These are phyloP conservation scores for Palythoa caribaeorum DNA, from an alignment of 92 coral and sea anemone species.

Conservation along the genomic window DNA sequence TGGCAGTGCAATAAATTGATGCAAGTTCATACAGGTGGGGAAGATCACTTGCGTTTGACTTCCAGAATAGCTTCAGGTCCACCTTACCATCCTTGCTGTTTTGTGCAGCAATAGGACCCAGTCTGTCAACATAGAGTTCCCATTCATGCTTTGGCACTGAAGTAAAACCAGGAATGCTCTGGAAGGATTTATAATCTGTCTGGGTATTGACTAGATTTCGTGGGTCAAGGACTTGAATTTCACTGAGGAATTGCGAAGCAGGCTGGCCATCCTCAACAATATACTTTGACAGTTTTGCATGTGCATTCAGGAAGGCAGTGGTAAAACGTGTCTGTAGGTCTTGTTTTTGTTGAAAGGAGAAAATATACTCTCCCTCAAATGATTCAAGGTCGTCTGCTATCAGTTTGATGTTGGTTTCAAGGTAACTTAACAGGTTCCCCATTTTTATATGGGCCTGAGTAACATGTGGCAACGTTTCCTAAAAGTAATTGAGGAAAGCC, in stretches of 20 bases:
- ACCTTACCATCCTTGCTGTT: conserved; percentile 51
- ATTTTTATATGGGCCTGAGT: conserved; percentile 30
- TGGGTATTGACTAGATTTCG: conserved; percentile 53
- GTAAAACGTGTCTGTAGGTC: not conserved
- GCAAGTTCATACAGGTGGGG: conserved; percentile 60
- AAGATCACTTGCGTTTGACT: conserved; percentile 59
- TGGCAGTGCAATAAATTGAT: conserved; percentile 57
- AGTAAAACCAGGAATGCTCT: conserved; percentile 45
- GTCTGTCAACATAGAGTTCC: conserved; percentile 52
- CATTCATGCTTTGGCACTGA: conserved; percentile 48
- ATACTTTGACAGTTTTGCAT: conserved; percentile 40
- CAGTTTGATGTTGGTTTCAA: conserved; percentile 10
- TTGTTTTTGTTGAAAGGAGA: not conserved
- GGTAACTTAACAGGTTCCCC: conserved; percentile 36
- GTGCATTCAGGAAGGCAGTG: not conserved
- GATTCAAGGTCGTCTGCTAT: conserved; percentile 7
- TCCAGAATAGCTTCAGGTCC: conserved; percentile 64
- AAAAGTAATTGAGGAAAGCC: conserved; percentile 32
- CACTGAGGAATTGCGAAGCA: conserved; percentile 41
- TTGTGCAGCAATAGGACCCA: conserved; percentile 36
- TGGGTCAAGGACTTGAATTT: conserved; percentile 63
- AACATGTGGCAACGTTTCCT: conserved; percentile 40
- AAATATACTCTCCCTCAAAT: conserved; percentile 27
- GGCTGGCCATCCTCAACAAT: conserved; percentile 45
- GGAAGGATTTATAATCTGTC: conserved; percentile 9